These are phyloP conservation scores for Aleiodes testaceus DNA, from an alignment of 2,888 invertebrate species.

Conservation along the genomic window DNA sequence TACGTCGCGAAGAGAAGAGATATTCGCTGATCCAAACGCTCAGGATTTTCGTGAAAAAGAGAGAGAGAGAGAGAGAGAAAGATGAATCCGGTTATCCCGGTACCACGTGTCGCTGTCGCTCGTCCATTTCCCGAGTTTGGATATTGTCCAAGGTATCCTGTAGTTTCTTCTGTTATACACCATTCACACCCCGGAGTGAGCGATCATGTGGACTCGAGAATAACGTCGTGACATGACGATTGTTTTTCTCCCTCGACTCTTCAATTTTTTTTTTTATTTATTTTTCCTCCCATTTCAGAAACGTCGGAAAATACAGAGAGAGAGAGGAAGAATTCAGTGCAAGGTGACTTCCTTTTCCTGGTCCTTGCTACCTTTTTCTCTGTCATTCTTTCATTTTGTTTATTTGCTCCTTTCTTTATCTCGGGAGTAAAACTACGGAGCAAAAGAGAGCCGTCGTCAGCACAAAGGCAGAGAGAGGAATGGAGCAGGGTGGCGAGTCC, in stretches of 20 bases:
- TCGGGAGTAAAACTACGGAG: conserved; percentile 21
- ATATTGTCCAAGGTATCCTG: conserved; percentile 49
- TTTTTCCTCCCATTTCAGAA: not conserved
- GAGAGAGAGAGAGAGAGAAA: not conserved
- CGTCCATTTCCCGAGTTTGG: conserved; percentile 52
- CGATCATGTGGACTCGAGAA: conserved; percentile 31
- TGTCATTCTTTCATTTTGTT: conserved; percentile 39
- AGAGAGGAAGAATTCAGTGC: conserved; percentile 24
- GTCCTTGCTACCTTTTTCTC: conserved; percentile 7
- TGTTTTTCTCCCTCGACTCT: not conserved
- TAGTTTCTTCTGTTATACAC: conserved; percentile 47
- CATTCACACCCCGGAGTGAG: conserved; percentile 21
- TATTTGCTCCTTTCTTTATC: conserved; percentile 35
- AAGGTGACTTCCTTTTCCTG: conserved; percentile 33
- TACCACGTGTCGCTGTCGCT: conserved; percentile 46
- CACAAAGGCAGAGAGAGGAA: conserved; percentile 29
- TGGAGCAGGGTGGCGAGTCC: conserved; percentile 2
- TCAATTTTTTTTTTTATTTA: not conserved
- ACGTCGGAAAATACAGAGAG: not conserved
- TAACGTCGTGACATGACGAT: conserved; percentile 27
- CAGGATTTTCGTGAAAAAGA: conserved; percentile 41
- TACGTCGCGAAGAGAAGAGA: conserved; percentile 28
- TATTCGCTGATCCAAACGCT: conserved; percentile 47
- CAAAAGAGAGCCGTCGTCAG: conserved; percentile 17
- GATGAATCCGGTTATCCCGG: conserved; percentile 52